phyloP scores from a whole-genome alignment of 2,888 invertebrate genomes.

The Opisthograptis luteolata region DNA sequence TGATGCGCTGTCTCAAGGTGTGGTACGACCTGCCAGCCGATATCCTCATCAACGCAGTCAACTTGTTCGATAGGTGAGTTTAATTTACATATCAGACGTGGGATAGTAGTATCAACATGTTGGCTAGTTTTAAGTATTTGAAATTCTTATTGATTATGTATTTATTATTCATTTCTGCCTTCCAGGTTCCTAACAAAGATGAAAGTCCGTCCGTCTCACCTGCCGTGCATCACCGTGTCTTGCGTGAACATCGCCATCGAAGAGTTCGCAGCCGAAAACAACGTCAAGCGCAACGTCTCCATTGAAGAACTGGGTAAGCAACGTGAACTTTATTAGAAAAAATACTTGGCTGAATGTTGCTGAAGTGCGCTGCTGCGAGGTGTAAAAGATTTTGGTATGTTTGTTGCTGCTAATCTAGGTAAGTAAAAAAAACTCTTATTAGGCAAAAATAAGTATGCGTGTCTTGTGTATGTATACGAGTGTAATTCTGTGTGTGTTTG shows the following conservation, averaged over 20 bases:
- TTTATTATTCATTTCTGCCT: too few species aligned
- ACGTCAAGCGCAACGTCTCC: constrained; percentile 79
- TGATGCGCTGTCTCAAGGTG: constrained; percentile 91
- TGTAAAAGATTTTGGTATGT: too few species aligned
- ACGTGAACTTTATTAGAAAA: not conserved
- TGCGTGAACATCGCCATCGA: constrained; percentile 94
- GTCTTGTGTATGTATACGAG: too few species aligned
- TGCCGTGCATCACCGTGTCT: constrained; percentile 94
- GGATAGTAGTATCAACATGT: not conserved
- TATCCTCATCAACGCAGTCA: constrained; percentile 90
- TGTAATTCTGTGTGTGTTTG: too few species aligned
- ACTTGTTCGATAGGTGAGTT: constrained; percentile 87
- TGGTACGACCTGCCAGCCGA: constrained; percentile 93
- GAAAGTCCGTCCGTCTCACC: constrained; percentile 92
- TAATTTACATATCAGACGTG: not conserved
- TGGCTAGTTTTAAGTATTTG: not conserved
- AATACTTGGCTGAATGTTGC: not conserved
- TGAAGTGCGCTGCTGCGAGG: too few species aligned
- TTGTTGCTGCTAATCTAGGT: too few species aligned
- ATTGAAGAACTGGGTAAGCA: constrained; percentile 87
- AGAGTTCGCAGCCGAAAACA: constrained; percentile 84
- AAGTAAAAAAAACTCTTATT: too few species aligned
- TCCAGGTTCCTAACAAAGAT: constrained; percentile 90
- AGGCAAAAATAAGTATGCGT: too few species aligned
- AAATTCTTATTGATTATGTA: too few species aligned